Conservation (phyloP, 2,888 invertebrate species). For the Notodonta dromedarius region DNA sequence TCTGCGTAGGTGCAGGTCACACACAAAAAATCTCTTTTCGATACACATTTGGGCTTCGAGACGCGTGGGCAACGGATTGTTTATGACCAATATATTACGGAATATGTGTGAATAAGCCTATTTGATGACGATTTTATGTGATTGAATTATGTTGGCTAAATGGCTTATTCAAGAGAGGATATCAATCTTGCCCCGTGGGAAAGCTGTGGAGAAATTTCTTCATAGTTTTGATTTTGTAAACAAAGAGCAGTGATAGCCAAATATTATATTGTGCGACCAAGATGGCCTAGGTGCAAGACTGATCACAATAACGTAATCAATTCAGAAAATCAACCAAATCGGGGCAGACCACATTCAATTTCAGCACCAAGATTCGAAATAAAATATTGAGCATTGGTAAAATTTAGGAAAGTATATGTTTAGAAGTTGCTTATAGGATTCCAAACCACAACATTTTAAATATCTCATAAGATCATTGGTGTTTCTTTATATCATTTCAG, state of each 20-base stretch:
- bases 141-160: conserved; percentile 35
- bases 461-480: too few relatives aligned
- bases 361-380: too few relatives aligned
- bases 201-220: neutral
- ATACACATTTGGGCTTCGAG: conserved; percentile 32
- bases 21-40: conserved; percentile 27
- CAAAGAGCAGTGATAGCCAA: neutral
- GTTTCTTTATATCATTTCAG: too few relatives aligned
- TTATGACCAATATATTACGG: conserved; percentile 40
- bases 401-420: too few relatives aligned
- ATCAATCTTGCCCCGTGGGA: conserved; percentile 6
- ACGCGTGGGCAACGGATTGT: conserved; percentile 37
- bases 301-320: too few relatives aligned
- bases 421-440: too few relatives aligned
- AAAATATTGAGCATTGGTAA: too few relatives aligned
- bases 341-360: too few relatives aligned
- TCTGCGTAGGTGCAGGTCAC: conserved; percentile 52
- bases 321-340: too few relatives aligned
- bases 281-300: too few relatives aligned
- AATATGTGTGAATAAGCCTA: conserved; percentile 36
- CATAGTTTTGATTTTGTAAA: neutral
- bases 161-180: conserved; percentile 2
- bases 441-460: too few relatives aligned
- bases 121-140: conserved; percentile 32
- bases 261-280: too few relatives aligned